These are phyloP conservation scores for Zelostemma sp. DNA, from an alignment of 1,140 invertebrate species.

Conservation along the genomic window DNA sequence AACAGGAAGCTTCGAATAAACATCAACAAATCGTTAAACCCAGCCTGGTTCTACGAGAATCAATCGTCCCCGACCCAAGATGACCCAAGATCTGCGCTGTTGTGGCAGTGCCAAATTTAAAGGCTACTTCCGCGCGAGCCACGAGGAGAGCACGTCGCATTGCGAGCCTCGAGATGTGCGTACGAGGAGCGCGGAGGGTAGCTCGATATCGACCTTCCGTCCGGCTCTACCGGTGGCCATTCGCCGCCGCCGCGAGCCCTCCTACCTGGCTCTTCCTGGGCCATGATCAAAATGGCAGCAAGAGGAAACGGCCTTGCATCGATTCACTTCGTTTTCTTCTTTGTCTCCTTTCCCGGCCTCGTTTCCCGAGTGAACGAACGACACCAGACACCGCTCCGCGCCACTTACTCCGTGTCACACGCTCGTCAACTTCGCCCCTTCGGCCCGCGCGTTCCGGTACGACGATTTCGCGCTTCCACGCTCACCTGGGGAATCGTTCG, in stretches of 20 bases:
- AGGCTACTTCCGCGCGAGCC: too few relatives aligned
- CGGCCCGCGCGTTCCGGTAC: too few relatives aligned
- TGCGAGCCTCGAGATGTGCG: slow-evolving; percentile 4
- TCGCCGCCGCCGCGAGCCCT: slow-evolving; percentile 3
- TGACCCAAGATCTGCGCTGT: too few relatives aligned
- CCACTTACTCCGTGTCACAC: background rate
- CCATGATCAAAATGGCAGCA: too few relatives aligned
- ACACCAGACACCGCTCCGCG: slow-evolving; percentile 12
- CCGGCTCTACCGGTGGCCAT: slow-evolving; percentile 21
- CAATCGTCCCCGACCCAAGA: too few relatives aligned
- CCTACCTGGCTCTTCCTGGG: slow-evolving; percentile 10
- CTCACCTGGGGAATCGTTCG: too few relatives aligned
- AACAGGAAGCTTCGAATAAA: too few relatives aligned
- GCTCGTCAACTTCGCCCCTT: too few relatives aligned
- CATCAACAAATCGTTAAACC: too few relatives aligned
- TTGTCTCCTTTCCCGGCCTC: slow-evolving; percentile 8
- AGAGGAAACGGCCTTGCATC: slow-evolving; percentile 18
- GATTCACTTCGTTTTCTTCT: slow-evolving; percentile 5
- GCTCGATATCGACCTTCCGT: slow-evolving; percentile 22
- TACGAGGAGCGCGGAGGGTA: slow-evolving; percentile 10
- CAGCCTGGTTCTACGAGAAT: too few relatives aligned
- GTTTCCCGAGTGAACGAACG: slow-evolving; percentile 28
- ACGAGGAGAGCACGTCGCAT: slow-evolving; percentile 7
- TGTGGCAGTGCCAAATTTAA: too few relatives aligned
- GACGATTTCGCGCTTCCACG: too few relatives aligned